phyloP scores from a whole-genome alignment of 2,888 invertebrate genomes.

The Polydrusus cervinus region DNA sequence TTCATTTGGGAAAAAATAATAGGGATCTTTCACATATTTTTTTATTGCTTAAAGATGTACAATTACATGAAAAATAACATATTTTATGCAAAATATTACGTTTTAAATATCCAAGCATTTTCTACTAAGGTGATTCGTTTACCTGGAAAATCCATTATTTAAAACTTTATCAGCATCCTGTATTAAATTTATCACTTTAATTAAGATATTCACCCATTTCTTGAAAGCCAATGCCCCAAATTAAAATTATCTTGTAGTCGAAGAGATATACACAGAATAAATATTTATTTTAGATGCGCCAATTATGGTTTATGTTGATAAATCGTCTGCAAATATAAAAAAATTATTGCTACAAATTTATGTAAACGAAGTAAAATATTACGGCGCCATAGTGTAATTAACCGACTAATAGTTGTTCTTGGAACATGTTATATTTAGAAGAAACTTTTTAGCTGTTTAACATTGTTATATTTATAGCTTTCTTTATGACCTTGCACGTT shows the following conservation, averaged over 20 bases:
- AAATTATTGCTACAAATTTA: conserved; percentile 13
- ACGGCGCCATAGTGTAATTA: conserved; percentile 9
- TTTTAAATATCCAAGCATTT: no score
- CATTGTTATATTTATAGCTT: neutral
- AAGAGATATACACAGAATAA: neutral
- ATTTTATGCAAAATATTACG: no score
- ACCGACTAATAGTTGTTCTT: conserved; percentile 17
- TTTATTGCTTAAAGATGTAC: no score
- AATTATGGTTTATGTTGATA: neutral
- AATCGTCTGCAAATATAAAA: conserved; percentile 14
- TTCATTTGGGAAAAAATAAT: no score
- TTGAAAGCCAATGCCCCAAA: neutral
- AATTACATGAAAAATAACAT: no score
- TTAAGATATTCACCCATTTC: neutral
- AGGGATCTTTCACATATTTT: no score
- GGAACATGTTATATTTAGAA: conserved; percentile 4
- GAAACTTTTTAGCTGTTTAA: neutral
- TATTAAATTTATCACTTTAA: no score
- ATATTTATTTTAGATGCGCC: conserved; percentile 7
- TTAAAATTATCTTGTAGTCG: neutral
- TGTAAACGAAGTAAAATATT: conserved; percentile 6
- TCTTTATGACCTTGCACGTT: neutral
- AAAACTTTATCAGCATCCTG: no score
- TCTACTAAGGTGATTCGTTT: no score
- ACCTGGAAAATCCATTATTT: no score